These are phyloP conservation scores for Craseonycteris thonglongyai DNA, from an alignment of 2,113 vertebrate genomes.

Conservation along the genomic window DNA sequence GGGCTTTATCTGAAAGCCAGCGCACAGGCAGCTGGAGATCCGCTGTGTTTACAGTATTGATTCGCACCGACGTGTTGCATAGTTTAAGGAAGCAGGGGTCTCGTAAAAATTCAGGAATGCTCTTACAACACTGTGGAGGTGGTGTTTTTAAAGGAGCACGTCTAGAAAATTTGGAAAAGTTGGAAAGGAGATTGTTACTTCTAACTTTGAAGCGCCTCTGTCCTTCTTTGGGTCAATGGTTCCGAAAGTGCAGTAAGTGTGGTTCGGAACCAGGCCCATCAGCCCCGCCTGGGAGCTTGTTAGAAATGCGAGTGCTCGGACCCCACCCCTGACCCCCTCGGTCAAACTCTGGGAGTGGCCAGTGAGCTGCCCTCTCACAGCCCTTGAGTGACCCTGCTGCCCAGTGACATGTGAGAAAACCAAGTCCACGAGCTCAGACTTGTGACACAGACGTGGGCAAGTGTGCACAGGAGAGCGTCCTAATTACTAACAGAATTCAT, in stretches of 20 bases:
- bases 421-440: background rate
- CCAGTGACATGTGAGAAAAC: background rate
- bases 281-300: accelerated
- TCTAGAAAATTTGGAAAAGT: background rate
- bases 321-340: too few species aligned
- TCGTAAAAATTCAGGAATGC: background rate
- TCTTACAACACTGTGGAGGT: background rate
- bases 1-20: background rate
- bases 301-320: background rate
- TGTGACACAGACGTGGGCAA: background rate
- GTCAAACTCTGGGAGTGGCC: background rate
- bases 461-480: too few species aligned
- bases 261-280: too few species aligned
- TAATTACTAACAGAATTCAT: background rate
- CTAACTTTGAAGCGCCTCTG: background rate
- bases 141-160: background rate
- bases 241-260: background rate
- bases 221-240: background rate
- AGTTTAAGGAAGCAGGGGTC: background rate
- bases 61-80: too few species aligned
- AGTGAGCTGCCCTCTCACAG: background rate
- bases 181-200: background rate
- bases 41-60: background rate
- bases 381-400: too few species aligned
- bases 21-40: background rate